A percentile compares a stretch with the other conserved stretches of the same genome.
These are phyloP conservation scores for Autographa gamma DNA, from an alignment of 2,888 invertebrate genomes.

Conservation along the genomic window DNA sequence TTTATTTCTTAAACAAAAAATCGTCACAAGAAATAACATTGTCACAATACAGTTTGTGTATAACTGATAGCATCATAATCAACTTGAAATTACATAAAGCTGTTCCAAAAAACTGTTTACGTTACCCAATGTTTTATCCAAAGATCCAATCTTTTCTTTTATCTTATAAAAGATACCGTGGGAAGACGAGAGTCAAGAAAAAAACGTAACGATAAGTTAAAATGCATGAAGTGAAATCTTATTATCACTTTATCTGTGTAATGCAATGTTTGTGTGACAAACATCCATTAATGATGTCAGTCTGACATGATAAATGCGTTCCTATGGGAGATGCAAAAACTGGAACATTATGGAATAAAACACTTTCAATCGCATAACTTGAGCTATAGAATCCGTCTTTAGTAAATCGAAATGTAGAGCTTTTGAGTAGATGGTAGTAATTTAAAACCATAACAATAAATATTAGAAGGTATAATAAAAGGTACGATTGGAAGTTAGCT, in stretches of 20 bases:
- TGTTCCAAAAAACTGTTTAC: constrained; percentile 25
- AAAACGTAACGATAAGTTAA: constrained; percentile 58
- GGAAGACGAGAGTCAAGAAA: constrained; percentile 58
- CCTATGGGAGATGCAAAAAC: constrained; percentile 10
- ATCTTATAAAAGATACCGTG: constrained; percentile 60
- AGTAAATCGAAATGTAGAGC: background rate
- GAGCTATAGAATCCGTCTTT: background rate
- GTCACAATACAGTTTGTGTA: constrained; percentile 21
- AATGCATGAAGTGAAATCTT: constrained; percentile 52
- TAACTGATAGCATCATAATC: constrained; percentile 24
- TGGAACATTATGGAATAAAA: background rate
- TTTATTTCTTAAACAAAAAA: constrained; percentile 28
- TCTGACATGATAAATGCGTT: constrained; percentile 12
- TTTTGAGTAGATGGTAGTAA: background rate
- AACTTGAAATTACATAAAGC: constrained; percentile 24
- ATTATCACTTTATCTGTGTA: constrained; percentile 59
- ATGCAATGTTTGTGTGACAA: constrained; percentile 55
- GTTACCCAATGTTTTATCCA: constrained; percentile 58
- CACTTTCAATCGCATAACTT: background rate
- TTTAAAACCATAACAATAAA: background rate
- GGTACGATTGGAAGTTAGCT: too few species aligned
- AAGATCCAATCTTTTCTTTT: constrained; percentile 59
- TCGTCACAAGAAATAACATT: constrained; percentile 11
- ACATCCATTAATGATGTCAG: constrained; percentile 41
- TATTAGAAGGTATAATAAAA: background rate